Evolutionary conservation across 1,140 invertebrate species (phyloP), one percentile per base, ranked within the genome.

Genomic region (Hypothenemus hampei): DNA sequence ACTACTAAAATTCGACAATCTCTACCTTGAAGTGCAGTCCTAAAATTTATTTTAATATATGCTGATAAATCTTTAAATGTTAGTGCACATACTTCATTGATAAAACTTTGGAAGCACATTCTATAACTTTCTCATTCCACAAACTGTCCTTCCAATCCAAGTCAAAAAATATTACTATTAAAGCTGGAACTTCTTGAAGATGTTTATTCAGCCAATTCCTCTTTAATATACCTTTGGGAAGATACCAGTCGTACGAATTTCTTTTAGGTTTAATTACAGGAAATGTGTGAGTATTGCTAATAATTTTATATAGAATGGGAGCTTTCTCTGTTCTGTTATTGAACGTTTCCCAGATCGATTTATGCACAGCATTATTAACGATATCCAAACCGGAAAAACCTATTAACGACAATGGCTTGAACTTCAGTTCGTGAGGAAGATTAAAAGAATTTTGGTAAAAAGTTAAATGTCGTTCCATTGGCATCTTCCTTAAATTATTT

Each of bases 181-280:
- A 85, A 3, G 93, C 86, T 13, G 97, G 95, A 58, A 98, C 80
- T 40, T 91, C 78, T 62, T 87, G 82, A 5, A 97, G 75, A 71
- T 98, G 92, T 76, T 99, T 99, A 7, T 84, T 78, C 77, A 97
- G 88, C 97, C 97, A 99, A 66, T 92, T 91, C 6, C 84, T 83
- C 70, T 97, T 97, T 3, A 99, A 75, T 57, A 98, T 93, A 21
- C 96, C 96, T 75, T 95, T 96, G 0, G 94, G 93, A 64, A 93
- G 87, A 66, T 97, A 96, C 86, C 90, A 93, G 66, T 97, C 93
- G 72, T 97, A 97, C 0, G 89, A 89, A 62, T 89, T 86, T 64
- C 89, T 79, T 82, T 94, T 95, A 18, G 87, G 84, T 73, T 96
- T 97, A 6, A 89, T 82, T 35, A 87, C 83, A 7, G 92, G 92